These are phyloP conservation scores for Martes flavigula DNA, from an alignment of 2,797 vertebrate genomes.

Conservation along the genomic window DNA sequence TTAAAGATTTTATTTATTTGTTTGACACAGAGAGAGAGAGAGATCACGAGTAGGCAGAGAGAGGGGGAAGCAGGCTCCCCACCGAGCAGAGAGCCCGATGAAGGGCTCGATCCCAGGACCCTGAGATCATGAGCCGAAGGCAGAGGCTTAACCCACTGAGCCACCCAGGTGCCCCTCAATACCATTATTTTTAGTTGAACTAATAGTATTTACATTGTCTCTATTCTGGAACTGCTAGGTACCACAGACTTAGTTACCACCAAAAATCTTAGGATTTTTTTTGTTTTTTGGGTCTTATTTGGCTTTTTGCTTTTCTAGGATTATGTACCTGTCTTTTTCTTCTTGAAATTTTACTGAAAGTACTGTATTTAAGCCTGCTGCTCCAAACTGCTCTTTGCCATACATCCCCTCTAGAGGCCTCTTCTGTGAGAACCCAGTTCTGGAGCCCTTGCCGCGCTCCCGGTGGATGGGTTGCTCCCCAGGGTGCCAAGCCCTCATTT, in stretches of 20 bases:
- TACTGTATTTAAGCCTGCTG: neutral
- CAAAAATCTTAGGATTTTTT: neutral
- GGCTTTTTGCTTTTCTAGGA: conserved; percentile 11
- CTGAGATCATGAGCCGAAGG: too few relatives aligned
- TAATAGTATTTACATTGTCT: neutral
- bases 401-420: neutral
- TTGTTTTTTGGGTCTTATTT: neutral
- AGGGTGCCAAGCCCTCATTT: neutral
- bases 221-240: neutral
- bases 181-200: neutral
- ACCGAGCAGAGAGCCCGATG: too few relatives aligned
- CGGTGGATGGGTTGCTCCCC: accelerated
- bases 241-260: neutral
- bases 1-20: too few relatives aligned
- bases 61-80: too few relatives aligned
- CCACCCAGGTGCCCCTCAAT: neutral
- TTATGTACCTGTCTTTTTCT: neutral
- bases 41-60: too few relatives aligned
- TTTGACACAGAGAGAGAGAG: too few relatives aligned
- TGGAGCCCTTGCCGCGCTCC: neutral
- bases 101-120: too few relatives aligned
- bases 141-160: too few relatives aligned
- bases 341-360: neutral
- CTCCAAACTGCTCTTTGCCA: neutral
- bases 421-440: neutral